Conservation (phyloP, 2,113 vertebrate genomes). For the Ictidomys tridecemlineatus region DNA sequence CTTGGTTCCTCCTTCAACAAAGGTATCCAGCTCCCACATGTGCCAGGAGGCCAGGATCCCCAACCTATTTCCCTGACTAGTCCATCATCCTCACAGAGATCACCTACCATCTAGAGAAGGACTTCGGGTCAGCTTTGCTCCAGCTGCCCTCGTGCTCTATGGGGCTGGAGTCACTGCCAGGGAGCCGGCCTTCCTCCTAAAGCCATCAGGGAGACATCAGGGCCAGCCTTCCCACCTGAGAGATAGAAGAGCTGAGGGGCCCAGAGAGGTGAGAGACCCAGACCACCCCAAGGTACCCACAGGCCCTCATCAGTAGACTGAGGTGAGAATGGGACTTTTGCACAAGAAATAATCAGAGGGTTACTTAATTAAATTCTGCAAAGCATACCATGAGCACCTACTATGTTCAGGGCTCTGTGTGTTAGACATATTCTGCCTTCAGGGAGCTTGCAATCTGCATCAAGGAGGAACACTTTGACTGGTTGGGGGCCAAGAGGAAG, state of each 20-base stretch:
- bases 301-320: not conserved
- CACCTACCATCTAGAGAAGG: conserved; percentile 65
- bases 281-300: not conserved
- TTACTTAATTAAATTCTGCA: not conserved
- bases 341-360: not conserved
- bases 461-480: not conserved
- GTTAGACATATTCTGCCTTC: not conserved
- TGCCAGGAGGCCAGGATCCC: not conserved
- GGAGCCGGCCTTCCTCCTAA: conserved; percentile 69
- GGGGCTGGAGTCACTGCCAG: not conserved
- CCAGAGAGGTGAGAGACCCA: not conserved
- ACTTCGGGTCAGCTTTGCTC: rapidly evolving
- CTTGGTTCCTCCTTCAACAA: rapidly evolving
- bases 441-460: not conserved
- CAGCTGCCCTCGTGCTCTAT: rapidly evolving
- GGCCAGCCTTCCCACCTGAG: not conserved
- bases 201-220: not conserved
- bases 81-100: rapidly evolving
- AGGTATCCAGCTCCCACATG: not conserved
- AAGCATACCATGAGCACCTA: not conserved
- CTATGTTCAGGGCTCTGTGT: not conserved
- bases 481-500: not conserved
- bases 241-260: not conserved
- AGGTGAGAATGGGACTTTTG: not conserved
- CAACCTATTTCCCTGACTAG: not conserved